phyloP scores from a whole-genome alignment of 92 coral and sea anemone species.

The Galaxea fascicularis region DNA sequence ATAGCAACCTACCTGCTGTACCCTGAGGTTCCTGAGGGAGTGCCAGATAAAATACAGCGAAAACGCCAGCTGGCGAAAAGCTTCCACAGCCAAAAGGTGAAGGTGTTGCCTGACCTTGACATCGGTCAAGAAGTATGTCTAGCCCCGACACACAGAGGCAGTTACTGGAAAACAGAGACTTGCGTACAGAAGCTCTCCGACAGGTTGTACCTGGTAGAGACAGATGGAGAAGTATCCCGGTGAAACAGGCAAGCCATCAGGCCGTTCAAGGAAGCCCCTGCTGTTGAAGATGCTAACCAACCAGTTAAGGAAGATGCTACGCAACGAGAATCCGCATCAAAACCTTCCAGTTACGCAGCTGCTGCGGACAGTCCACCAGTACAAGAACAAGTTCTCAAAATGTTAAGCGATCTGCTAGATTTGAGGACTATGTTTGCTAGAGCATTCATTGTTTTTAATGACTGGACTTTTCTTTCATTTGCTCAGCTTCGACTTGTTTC shows the following conservation, averaged over 20 bases:
- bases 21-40: constrained; percentile 64
- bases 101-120: constrained; percentile 55
- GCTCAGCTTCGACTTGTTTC: no score
- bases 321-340: background rate
- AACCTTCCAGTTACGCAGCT: background rate
- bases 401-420: background rate
- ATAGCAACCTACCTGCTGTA: constrained; percentile 49
- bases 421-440: constrained; percentile 21
- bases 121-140: constrained; percentile 67
- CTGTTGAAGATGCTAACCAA: no score
- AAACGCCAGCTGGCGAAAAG: constrained; percentile 62
- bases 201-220: constrained; percentile 48
- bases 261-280: background rate
- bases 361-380: background rate
- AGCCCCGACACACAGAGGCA: constrained; percentile 38
- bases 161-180: constrained; percentile 51
- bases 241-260: constrained; percentile 52
- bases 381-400: background rate
- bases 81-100: constrained; percentile 47
- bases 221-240: constrained; percentile 41
- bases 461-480: no score
- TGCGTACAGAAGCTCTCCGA: constrained; percentile 52
- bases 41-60: constrained; percentile 34
- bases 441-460: no score
- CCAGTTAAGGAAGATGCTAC: no score